Base-by-base conservation (phyloP, 64 coral and sea anemone genomes). In the Orbicella faveolata region DNA sequence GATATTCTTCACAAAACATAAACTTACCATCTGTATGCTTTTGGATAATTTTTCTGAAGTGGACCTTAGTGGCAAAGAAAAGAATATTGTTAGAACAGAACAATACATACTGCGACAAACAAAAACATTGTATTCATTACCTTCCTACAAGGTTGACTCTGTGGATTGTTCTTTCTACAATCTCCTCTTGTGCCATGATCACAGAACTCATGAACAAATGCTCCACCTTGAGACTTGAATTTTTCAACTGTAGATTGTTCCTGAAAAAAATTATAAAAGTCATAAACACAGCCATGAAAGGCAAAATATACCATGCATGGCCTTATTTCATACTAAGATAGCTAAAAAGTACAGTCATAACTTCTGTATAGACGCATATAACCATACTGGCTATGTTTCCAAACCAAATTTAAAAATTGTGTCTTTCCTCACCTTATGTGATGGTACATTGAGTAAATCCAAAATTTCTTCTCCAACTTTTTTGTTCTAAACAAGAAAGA, bases 161-260 rank as follows among this genome's bases (percentile, higher is more conserved):
- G 73, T 34, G 88, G 89, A 14, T 93, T 94, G 73, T 96, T 99
- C 34, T 64, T 95, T 30, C 79, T 84, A 64, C 97, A 99, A 54
- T 99, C 97, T 85, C 69, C 97, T 74, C 94, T 85, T 76, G 97
- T 99, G 55, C 97, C 97, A 86, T 95, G 94, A 83, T 99, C 97
- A 89, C 97, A 99, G 51, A 99, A 99, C 61, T 99, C 97, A 75
- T 99, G 97, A 26, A 99, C 97, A 90, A 93, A 95, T 36, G 97
- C 97, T 41, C 97, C 97, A 63, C 97, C 97, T 72, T 99, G 97
- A 36, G 93, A 95, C 79, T 96, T 99, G 74, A 99, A 99, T 63
- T 99, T 99, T 41, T 95, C 93, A 69, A 96, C 94, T 41, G 85
- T 99, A 19, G 83, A 88, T 90, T 95, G 97, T 76, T 99, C 94